Percentiles rank a stretch among this genome's conserved stretches.
phyloP scores from a whole-genome alignment of 2,797 vertebrate species.

The Malurus leucopterus region DNA sequence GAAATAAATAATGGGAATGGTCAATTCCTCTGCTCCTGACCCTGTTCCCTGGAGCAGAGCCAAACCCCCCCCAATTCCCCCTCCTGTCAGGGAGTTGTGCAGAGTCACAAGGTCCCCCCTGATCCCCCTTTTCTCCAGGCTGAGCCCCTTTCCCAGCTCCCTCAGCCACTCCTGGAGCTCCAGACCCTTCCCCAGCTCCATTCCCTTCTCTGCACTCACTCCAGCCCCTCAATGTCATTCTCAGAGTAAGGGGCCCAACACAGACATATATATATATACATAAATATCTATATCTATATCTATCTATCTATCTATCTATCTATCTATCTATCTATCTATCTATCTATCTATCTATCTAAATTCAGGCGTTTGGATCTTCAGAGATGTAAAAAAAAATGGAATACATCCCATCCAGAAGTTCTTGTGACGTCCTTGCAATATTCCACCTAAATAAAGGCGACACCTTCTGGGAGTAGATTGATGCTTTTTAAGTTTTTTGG shows the following conservation, averaged over 20 bases:
- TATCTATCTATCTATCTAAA: not conserved
- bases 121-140: not conserved
- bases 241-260: no score
- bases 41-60: not conserved
- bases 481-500: not conserved
- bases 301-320: no score
- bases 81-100: not conserved
- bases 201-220: rapidly evolving
- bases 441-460: not conserved
- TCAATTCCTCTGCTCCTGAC: not conserved
- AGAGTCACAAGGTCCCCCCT: not conserved
- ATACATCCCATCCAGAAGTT: not conserved
- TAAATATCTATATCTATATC: rapidly evolving
- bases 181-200: rapidly evolving
- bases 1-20: no score
- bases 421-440: not conserved
- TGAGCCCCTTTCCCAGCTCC: not conserved
- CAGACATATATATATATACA: no score
- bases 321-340: rapidly evolving
- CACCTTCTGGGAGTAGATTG: rapidly evolving
- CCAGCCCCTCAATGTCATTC: not conserved
- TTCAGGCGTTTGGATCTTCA: not conserved
- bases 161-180: not conserved
- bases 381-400: not conserved
- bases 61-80: rapidly evolving